Evolutionary conservation across 2,113 vertebrate species (phyloP), one percentile per base, ranked within the genome.

Genomic region (Lampris megalopsis): DNA sequence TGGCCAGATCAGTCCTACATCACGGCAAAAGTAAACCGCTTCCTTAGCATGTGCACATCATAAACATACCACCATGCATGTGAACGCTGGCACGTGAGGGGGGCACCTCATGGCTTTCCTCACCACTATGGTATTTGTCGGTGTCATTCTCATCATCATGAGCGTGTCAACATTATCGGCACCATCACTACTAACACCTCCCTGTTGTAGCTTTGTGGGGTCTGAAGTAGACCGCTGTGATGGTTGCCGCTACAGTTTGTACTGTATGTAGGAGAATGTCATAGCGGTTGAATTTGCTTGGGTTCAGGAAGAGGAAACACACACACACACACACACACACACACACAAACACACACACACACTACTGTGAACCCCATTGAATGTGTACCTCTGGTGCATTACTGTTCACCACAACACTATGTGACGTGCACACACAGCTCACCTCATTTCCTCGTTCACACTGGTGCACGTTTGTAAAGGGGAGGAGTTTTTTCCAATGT

Each of bases 371-470:
- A 0, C 10, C 45, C 10, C 37, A 56, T 0, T 4, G 38, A 68
- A 59, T 57, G 38, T 41, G 63, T 47, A 58, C 61, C 37, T 63
- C 48, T 40, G 24, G 38, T 24, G 47, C 71, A 63, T 72, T 57
- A 4, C 11, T 45, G 74, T 9, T 75, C n/a, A 68, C 58, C 42
- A 35, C 48, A 49, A 70, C 11, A 63, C 68, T 47, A 40, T 56
- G 60, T 68, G 53, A 74, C 7, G 48, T 56, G 57, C 10, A 77
- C 71, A 65, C 42, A 48, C 38, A 68, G 36, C 62, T 63, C 10
- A 37, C 48, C 58, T 80, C 47, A 66, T 85, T 83, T 75, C 47
- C 71, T 52, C 73, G 52, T 74, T 61, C 68, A 73, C 59, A n/a
- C 63, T 45, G 8, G 11, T 43, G 52, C 42, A 65, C 60, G 7